Evolutionary conservation across 2,797 vertebrate species (phyloP), one percentile per base, ranked within the genome.

Genomic region (Parotocinclus haroldoi): DNA sequence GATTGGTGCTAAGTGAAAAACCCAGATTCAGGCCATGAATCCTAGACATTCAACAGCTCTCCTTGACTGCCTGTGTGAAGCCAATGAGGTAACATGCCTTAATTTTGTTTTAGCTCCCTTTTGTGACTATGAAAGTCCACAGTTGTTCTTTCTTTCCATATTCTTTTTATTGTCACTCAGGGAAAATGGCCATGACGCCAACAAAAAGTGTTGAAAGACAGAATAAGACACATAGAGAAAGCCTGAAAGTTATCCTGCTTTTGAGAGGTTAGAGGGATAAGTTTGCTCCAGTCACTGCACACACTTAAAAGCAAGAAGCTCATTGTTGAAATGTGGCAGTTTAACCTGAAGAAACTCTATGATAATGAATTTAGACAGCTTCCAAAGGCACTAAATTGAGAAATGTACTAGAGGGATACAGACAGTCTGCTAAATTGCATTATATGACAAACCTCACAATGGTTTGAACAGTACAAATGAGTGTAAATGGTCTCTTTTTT

Each of bases 81-180:
- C 62, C 42, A 59, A 45, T 73, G 71, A 80, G 71, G 78, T 73
- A 74, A 78, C 58, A 50, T 65, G 46, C 66, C 74, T 65, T 79
- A 78, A 78, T 71, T 76, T 69, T 45, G 49, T 63, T 37, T 68
- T 57, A 72, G 66, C 55, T 67, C 62, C 57, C 66, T 73, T 63
- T 74, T 77, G 67, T 76, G 62, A 67, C 61, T 68, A 74, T 79
- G 79, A 80, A 77, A 74, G 74, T 44, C 48, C 63, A 44, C 67
- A 58, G 63, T 80, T 76, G 75, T 83, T 79, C 65, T 63, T 63
- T 69, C 71, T 56, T 60, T 53, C 14, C 54, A 55, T 36, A 42
- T 53, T 52, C 58, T 48, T 68, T 58, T 71, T 64, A 46, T 55
- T 54, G 58, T 68, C 72, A 72, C 19, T 64, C 58, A 42, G 48